phyloP scores from a whole-genome alignment of 2,797 vertebrate species.

The Periparus ater region DNA sequence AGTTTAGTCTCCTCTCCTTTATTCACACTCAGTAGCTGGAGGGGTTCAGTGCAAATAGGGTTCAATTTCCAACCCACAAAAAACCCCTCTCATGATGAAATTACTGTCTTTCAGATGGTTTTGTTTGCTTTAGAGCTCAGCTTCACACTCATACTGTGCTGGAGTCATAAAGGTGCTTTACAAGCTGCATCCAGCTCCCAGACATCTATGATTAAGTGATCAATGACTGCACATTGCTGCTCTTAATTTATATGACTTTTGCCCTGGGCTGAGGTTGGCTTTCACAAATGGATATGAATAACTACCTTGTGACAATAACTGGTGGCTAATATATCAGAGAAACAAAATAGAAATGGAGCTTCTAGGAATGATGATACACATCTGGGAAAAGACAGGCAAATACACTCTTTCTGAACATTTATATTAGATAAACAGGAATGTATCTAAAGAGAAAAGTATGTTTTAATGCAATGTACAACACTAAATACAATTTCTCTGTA shows the following conservation, averaged over 20 bases:
- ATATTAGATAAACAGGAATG: not conserved
- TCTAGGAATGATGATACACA: not conserved
- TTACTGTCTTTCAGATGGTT: not conserved
- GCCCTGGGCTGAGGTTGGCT: not conserved
- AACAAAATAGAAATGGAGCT: conserved; percentile 4
- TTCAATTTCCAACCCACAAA: not conserved
- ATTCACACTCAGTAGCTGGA: not conserved
- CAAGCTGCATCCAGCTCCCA: not conserved
- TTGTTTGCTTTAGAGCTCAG: not conserved
- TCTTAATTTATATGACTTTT: not conserved
- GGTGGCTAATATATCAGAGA: not conserved
- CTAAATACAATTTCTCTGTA: not conserved
- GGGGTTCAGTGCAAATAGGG: not conserved
- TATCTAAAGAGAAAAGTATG: not conserved
- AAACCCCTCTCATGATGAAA: not conserved
- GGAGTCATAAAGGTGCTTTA: not conserved
- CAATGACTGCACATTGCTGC: not conserved
- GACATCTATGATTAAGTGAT: not conserved
- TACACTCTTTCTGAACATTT: not conserved
- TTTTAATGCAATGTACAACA: not conserved
- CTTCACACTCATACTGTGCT: not conserved
- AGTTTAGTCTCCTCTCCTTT: not conserved
- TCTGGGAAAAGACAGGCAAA: not conserved
- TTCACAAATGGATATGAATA: conserved; percentile 11
- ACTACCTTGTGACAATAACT: not conserved